phyloP scores from a whole-genome alignment of 2,113 vertebrate genomes.

The Marmota flaviventris region DNA sequence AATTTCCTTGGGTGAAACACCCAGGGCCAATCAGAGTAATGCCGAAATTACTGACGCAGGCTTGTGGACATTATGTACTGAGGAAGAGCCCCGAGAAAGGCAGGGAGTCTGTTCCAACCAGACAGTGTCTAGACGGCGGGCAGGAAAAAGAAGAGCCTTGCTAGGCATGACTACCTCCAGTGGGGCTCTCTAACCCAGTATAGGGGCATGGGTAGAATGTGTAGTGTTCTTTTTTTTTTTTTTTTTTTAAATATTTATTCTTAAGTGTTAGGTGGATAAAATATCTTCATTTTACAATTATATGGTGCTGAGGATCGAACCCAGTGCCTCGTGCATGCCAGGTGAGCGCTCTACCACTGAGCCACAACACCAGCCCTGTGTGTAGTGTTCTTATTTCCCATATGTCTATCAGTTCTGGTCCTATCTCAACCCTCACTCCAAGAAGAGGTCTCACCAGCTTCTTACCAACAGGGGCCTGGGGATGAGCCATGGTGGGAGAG shows the following conservation, averaged over 20 bases:
- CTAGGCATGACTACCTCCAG: background rate
- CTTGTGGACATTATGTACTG: accelerated
- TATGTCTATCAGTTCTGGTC: background rate
- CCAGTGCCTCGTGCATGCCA: no score
- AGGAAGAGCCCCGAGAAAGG: background rate
- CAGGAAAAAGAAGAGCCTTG: conserved; percentile 43
- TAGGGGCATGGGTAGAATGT: background rate
- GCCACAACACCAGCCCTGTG: no score
- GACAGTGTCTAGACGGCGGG: conserved; percentile 74
- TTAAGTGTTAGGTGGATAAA: no score
- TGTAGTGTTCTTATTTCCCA: background rate
- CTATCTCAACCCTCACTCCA: background rate
- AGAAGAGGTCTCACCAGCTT: background rate
- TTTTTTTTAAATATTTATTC: background rate
- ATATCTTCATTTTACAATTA: no score
- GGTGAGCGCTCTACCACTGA: no score
- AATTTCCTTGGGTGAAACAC: background rate
- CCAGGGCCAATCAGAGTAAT: background rate
- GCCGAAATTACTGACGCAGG: background rate
- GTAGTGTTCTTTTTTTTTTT: background rate
- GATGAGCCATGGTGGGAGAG: no score
- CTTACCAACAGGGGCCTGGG: background rate
- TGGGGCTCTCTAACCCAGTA: background rate
- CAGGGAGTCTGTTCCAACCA: conserved; percentile 61
- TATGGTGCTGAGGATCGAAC: no score